A percentile compares a stretch with the other conserved stretches of the same genome.
Evolutionary conservation across 1,140 invertebrate genomes (phyloP).

Genomic region (Zaprionus ornatus): DNA sequence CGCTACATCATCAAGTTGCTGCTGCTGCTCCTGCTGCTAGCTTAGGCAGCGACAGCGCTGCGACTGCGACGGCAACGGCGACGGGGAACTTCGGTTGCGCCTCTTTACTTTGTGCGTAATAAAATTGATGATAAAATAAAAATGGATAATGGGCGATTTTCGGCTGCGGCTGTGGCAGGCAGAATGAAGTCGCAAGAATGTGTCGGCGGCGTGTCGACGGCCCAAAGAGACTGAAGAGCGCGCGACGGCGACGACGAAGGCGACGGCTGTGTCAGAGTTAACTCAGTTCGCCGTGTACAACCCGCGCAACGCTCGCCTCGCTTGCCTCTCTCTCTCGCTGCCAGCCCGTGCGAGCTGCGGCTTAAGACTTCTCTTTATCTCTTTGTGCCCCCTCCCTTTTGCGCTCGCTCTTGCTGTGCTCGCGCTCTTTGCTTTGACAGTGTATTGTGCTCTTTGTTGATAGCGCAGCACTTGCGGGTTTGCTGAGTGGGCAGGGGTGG

Average conservation of each 20-base stretch:
- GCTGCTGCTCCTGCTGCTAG: constrained; percentile 27
- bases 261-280: background rate
- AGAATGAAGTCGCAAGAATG: constrained; percentile 24
- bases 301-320: background rate
- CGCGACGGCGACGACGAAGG: background rate
- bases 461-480: constrained; percentile 13
- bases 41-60: constrained; percentile 18
- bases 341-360: background rate
- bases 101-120: constrained; percentile 76
- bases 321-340: background rate
- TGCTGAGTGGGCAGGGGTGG: background rate
- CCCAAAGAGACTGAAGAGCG: background rate
- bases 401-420: background rate
- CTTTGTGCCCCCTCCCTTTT: background rate
- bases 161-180: constrained; percentile 35
- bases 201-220: constrained; percentile 3
- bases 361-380: constrained; percentile 19
- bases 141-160: constrained; percentile 78
- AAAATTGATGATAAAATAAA: constrained; percentile 81
- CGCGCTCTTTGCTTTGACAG: constrained; percentile 1
- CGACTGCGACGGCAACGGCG: constrained; percentile 12
- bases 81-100: constrained; percentile 47
- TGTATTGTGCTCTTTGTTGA: constrained; percentile 43
- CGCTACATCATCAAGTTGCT: constrained; percentile 62
- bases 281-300: background rate